Evolutionary conservation across 2,888 invertebrate species (phyloP), one percentile per base, ranked within the genome.

Genomic region (Eristalis arbustorum): DNA sequence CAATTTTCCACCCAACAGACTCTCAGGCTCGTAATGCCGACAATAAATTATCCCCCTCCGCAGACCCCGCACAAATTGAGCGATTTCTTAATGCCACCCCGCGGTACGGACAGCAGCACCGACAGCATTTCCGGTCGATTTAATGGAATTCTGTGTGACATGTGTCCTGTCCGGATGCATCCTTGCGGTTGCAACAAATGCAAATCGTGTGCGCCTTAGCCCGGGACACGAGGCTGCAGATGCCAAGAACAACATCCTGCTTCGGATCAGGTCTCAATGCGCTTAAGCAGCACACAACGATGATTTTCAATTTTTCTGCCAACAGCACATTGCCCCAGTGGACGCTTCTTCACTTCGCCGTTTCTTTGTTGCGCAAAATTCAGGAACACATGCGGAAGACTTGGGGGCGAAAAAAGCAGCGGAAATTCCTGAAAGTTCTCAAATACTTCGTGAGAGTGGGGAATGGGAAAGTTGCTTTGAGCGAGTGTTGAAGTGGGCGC

Each of bases 291-390:
- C n/a, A n/a, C n/a, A n/a, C n/a, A n/a, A 11, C 28, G 23, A 42
- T 40, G 40, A 64, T 37, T 37, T 66, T 37, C 1, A 37, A 42
- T 66, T 14, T 66, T 66, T 66, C 25, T 40, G 40, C 37, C 71
- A 40, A 40, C 25, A 31, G 40, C 18, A 62, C 18, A 28, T 72
- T 42, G n/a, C 42, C 62, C 71, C 18, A 66, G 66, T 11, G 66
- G 42, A 25, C 25, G 14, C 25, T 31, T 10, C 28, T 28, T 11
- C 14, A 5, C n/a, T 61, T 49, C n/a, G 49, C 18, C 49, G 18
- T 49, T 49, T 49, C 49, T 71, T 71, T 40, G 37, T 71, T 71
- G n/a, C 3, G 28, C 40, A 71, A 28, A 61, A 25, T 72, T 62
- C 31, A 11, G 42, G 6, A 72, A 62, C 40, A 61, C 31, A 62